These are phyloP conservation scores for Pemphigus obesinymphae DNA, from an alignment of 1,140 invertebrate species.

Conservation along the genomic window DNA sequence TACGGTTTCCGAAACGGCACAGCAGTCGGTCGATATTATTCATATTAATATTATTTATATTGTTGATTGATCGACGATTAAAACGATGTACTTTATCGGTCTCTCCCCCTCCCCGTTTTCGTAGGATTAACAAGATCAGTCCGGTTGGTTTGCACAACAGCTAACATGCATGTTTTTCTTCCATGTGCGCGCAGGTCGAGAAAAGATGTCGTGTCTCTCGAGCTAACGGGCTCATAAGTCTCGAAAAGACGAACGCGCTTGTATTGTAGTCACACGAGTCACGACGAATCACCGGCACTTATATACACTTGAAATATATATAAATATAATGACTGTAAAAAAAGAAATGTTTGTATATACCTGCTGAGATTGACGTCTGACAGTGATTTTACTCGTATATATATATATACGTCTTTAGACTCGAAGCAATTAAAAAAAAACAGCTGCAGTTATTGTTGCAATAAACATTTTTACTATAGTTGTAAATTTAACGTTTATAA, in stretches of 20 bases:
- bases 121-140: slow-evolving; percentile 25
- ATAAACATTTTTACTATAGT: background rate
- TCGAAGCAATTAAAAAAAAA: background rate
- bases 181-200: no score
- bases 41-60: background rate
- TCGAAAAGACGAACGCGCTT: slow-evolving; percentile 8
- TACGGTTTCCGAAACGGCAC: slow-evolving; percentile 21
- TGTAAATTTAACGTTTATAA: background rate
- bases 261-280: slow-evolving; percentile 24
- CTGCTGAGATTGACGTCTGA: background rate
- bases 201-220: background rate
- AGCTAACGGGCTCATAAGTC: background rate
- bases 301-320: no score
- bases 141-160: background rate
- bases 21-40: slow-evolving; percentile 31
- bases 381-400: no score
- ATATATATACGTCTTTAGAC: background rate
- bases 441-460: no score
- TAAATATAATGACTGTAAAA: background rate
- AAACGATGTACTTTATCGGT: slow-evolving; percentile 17
- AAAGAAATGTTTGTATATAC: slow-evolving; percentile 8
- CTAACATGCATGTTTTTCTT: background rate
- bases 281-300: slow-evolving; percentile 11
- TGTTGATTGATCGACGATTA: slow-evolving; percentile 37
- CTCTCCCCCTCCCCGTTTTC: no score